Evolutionary conservation across 2,888 invertebrate species (phyloP).

Genomic region (Cryptops parisi): DNA sequence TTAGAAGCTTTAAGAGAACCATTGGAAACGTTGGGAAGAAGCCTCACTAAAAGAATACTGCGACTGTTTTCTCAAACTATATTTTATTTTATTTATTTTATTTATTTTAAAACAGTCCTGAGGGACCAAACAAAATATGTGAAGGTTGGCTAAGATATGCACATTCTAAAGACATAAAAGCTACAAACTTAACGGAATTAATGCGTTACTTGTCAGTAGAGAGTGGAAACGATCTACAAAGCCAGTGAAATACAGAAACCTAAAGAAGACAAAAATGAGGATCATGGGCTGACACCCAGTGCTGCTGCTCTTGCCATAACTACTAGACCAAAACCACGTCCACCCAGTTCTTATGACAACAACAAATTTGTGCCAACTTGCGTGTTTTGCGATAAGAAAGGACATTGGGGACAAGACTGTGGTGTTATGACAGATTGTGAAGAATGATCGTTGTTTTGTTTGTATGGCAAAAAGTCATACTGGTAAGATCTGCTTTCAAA

Average conservation of each 20-base stretch:
- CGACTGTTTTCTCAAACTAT: not conserved
- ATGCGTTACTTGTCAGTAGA: too few relatives aligned
- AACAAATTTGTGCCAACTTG: not conserved
- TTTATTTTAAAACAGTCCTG: too few relatives aligned
- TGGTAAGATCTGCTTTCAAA: not conserved
- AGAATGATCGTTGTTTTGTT: not conserved
- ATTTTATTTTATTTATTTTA: too few relatives aligned
- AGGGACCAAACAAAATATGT: too few relatives aligned
- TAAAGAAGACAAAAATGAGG: not conserved
- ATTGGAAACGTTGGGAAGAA: not conserved
- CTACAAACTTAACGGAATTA: too few relatives aligned
- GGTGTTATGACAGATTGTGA: not conserved
- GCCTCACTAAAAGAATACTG: not conserved
- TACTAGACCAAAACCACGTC: not conserved
- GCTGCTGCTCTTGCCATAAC: not conserved
- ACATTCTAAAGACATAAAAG: too few relatives aligned
- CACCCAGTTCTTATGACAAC: not conserved
- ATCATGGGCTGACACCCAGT: not conserved
- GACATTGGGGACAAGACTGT: not conserved
- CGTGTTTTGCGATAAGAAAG: not conserved
- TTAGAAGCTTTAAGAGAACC: not conserved
- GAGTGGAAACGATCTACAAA: too few relatives aligned
- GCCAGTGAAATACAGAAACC: too few relatives aligned
- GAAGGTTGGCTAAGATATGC: too few relatives aligned
- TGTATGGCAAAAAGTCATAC: not conserved